Evolutionary conservation across 1,140 invertebrate species (phyloP), one percentile per base, ranked within the genome.

Genomic region (Caenorhabditis tropicalis): DNA sequence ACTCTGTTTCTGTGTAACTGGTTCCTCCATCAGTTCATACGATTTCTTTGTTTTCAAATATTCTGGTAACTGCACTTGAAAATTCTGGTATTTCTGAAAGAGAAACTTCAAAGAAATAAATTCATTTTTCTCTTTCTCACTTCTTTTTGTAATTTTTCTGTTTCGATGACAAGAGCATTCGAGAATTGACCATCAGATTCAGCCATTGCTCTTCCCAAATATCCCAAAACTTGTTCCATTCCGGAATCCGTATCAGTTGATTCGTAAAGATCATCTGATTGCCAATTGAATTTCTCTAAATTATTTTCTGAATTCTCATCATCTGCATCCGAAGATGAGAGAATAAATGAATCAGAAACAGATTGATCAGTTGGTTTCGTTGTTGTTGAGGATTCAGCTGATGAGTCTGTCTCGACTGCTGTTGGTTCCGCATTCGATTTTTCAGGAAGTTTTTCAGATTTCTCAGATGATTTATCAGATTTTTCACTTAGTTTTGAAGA

Each of bases 11-110:
- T 27, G 24, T 7, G 7, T 24, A 33, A 33, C 58, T 16, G 10
- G 58, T 36, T 65, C 58, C 36, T 65, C 58, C 58, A 65, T 16
- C 58, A 65, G 33, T 19, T 36, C 58, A 31, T 65, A 65, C n/a
- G 3, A 12, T 27, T 33, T 36, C 15, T 16, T 33, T 19, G 29
- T 65, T 36, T 65, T 24, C 29, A 65, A 16, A 33, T 19, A 19
- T 19, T 36, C 29, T 7, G 58, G 58, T 9, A 65, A 19, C 1
- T 29, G 29, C 4, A 16, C 10, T 65, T 65, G 29, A 31, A 65
- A 65, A 19, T 33, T 12, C 7, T 33, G 10, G 5, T 33, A 19
- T 19, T 65, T 65, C 58, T 65, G 29, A 33, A 65, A 58, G 2
- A 53, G 6, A 2, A 1, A 58, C 36, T 51, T n/a, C 15, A n/a